Evolutionary conservation across 2,113 vertebrate genomes (phyloP).

Genomic region (Dascyllus trimaculatus): DNA sequence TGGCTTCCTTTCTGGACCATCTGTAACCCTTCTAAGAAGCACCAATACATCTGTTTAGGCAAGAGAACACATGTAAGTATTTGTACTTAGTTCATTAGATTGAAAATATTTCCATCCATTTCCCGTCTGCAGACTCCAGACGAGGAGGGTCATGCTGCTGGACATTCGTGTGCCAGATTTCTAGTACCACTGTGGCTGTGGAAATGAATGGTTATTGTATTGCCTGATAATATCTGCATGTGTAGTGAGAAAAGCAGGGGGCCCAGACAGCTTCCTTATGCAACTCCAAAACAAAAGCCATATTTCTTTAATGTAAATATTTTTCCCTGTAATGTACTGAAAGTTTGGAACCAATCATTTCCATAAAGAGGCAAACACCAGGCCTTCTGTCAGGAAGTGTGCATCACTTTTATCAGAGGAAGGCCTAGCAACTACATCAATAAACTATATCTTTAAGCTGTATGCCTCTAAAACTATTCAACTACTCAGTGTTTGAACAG

Average conservation of each 20-base stretch:
- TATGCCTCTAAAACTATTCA: too few relatives aligned
- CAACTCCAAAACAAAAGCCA: constrained; percentile 30
- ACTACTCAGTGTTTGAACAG: not conserved
- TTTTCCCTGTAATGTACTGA: constrained; percentile 17
- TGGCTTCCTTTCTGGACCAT: too few relatives aligned
- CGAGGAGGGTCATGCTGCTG: not conserved
- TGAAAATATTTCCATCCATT: not conserved
- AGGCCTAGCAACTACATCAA: too few relatives aligned
- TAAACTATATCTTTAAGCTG: too few relatives aligned
- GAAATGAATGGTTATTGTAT: constrained; percentile 40
- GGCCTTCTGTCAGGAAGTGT: too few relatives aligned
- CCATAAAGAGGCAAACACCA: too few relatives aligned
- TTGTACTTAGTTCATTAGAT: too few relatives aligned
- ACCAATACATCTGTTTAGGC: too few relatives aligned
- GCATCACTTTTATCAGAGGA: too few relatives aligned
- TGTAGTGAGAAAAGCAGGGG: not conserved
- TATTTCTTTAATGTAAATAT: constrained; percentile 21
- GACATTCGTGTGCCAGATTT: not conserved
- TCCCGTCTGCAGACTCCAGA: not conserved
- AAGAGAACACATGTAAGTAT: too few relatives aligned
- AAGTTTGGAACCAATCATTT: not conserved
- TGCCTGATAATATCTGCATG: constrained; percentile 39
- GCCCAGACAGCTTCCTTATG: not conserved
- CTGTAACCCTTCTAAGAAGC: too few relatives aligned
- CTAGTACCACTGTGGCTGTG: not conserved